A percentile compares a stretch with the other conserved stretches of the same genome.
Evolutionary conservation across 2,888 invertebrate genomes (phyloP).

Genomic region (Allophyes oxyacanthae): DNA sequence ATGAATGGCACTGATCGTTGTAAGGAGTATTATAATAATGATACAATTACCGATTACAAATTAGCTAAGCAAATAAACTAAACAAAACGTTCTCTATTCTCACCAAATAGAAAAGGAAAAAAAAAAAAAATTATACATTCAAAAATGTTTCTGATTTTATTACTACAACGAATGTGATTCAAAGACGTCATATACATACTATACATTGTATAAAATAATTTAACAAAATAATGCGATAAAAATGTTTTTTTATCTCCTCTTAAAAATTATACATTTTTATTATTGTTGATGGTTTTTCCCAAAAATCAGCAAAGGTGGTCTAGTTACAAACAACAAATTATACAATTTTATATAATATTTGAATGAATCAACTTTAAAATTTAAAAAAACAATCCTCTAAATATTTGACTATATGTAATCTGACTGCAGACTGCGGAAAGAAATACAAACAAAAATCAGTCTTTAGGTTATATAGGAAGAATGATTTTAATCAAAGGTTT

Average conservation of each 20-base stretch:
- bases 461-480: conserved; percentile 65
- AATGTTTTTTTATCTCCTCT: too few species aligned
- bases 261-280: too few species aligned
- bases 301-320: background rate
- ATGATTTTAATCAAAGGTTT: too few species aligned
- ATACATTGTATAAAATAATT: background rate
- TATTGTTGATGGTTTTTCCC: background rate
- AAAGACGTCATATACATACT: background rate
- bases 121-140: background rate
- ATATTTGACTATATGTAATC: conserved; percentile 19
- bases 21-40: conserved; percentile 14
- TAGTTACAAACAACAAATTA: background rate
- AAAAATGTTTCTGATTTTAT: conserved; percentile 9
- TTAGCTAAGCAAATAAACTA: conserved; percentile 7
- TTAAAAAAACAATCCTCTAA: conserved; percentile 19
- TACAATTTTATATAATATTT: too few species aligned
- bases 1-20: conserved; percentile 45
- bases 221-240: background rate
- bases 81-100: background rate
- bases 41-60: too few species aligned
- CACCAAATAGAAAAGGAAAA: conserved; percentile 1
- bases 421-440: conserved; percentile 21
- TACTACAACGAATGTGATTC: conserved; percentile 6
- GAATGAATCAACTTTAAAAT: too few species aligned
- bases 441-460: conserved; percentile 62